Base-by-base conservation (phyloP, 2,113 vertebrate genomes). In the Caracal caracal region DNA sequence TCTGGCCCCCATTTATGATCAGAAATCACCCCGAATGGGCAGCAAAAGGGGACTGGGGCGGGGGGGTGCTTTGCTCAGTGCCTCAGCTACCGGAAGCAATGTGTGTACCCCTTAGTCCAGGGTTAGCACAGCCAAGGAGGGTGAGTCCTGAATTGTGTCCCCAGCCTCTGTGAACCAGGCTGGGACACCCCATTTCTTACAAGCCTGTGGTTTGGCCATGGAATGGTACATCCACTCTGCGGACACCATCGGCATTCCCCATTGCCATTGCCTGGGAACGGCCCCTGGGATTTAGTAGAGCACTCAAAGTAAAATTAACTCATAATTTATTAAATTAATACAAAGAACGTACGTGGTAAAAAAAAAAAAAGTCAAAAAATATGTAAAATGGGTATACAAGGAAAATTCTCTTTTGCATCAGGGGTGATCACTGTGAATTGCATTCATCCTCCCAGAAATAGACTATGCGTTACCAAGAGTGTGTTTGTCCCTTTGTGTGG, bases 161-260 rank as follows among this genome's bases (percentile, higher is more conserved):
- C 33, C 26, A 71, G 47, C 63, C 22, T 70, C 19, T 35, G 0
- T 2, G n/a, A 75, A 43, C 10, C 49, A 16, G 3, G 3, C 19
- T n/a, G 26, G 8, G 40, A 4, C 8, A 3, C 4, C 30, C 35
- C 16, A 0, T 19, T 24, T 71, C 37, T 79, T 49, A 30, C 0
- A 12, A 10, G 28, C 22, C 6, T 10, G 0, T 19, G 24, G 40
- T 15, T n/a, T 76, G 16, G 1, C 86, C 33, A 4, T 12, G 59
- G 35, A 43, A 3, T 5, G 15, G 12, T 28, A 28, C 6, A 4
- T 13, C 13, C 10, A 7, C 12, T 68, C 47, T 53, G 30, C 8
- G 0, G 5, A 28, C 13, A 13, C 37, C 33, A 3, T 2, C 1
- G 53, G 5, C 0, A 0, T 24, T 24, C 6, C 59, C 37, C 47